These are phyloP conservation scores for Esperia sulphurella DNA, from an alignment of 2,888 invertebrate genomes.

Conservation along the genomic window DNA sequence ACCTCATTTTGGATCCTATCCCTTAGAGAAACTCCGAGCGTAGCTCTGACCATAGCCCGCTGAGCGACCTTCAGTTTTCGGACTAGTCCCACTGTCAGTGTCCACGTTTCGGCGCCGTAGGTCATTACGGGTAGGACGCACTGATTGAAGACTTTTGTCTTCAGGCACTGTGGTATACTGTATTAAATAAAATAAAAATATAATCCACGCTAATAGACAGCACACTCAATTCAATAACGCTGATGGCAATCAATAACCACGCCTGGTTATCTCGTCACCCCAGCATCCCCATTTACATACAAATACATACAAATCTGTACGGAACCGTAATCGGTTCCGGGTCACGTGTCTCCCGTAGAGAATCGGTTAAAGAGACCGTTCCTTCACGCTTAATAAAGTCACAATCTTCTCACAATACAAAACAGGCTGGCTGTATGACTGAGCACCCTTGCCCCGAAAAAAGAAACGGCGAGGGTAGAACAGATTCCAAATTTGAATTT, in stretches of 20 bases:
- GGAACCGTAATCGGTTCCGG: conserved; percentile 74
- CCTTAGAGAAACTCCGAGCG: too few relatives aligned
- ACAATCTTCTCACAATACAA: conserved; percentile 76
- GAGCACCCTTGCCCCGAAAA: conserved; percentile 46
- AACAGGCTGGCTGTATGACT: conserved; percentile 54
- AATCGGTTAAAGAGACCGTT: conserved; percentile 76
- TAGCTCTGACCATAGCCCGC: too few relatives aligned
- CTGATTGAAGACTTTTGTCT: too few relatives aligned
- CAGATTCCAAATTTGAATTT: conserved; percentile 80
- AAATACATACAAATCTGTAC: conserved; percentile 69
- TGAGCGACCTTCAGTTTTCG: too few relatives aligned
- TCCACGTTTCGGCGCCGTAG: too few relatives aligned
- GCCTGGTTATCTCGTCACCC: conserved; percentile 69
- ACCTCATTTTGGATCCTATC: too few relatives aligned
- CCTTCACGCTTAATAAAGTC: conserved; percentile 76
- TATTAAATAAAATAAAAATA: conserved; percentile 10
- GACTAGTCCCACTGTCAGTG: too few relatives aligned
- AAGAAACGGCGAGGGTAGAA: conserved; percentile 60
- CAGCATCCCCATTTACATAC: conserved; percentile 68
- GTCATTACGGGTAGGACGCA: too few relatives aligned
- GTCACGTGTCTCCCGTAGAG: conserved; percentile 81
- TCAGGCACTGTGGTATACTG: too few relatives aligned
- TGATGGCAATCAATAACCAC: conserved; percentile 65
- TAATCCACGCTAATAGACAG: conserved; percentile 45
- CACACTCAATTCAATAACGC: conserved; percentile 68